These are phyloP conservation scores for Cheirogaleus major DNA, from an alignment of 2,797 vertebrate genomes.

Conservation along the genomic window DNA sequence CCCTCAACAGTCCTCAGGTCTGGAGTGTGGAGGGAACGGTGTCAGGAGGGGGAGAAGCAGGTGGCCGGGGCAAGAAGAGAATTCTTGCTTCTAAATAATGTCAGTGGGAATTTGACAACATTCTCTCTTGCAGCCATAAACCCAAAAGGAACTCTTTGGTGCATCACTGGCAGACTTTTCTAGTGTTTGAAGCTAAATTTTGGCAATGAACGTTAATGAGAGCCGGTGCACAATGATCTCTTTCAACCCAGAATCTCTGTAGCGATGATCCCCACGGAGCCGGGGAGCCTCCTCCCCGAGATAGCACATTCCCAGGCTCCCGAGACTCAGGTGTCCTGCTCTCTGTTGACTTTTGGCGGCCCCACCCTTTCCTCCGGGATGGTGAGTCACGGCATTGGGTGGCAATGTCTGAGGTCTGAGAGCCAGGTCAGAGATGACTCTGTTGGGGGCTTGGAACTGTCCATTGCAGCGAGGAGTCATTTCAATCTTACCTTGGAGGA, in stretches of 20 bases:
- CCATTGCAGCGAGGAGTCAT: neutral
- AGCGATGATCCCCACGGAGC: neutral
- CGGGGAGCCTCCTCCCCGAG: neutral
- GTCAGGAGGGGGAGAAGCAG: neutral
- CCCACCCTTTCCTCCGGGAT: conserved; percentile 57
- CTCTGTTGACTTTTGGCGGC: conserved; percentile 12
- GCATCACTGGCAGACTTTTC: neutral
- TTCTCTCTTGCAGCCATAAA: neutral
- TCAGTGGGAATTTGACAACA: neutral
- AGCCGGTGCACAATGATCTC: neutral
- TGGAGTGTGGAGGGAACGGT: neutral
- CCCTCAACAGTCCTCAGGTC: neutral
- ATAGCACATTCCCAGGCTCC: neutral
- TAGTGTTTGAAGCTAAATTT: neutral
- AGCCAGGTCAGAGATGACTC: conserved; percentile 23
- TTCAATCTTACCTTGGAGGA: neutral
- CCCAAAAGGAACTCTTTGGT: neutral
- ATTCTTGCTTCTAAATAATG: neutral
- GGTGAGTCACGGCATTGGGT: conserved; percentile 39
- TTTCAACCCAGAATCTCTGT: neutral
- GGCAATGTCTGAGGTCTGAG: conserved; percentile 12
- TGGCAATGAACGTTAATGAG: neutral
- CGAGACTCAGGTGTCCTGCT: conserved; percentile 48
- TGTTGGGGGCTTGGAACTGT: neutral
- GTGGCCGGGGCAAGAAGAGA: neutral